Percentiles rank a stretch among this genome's conserved stretches.
These are phyloP conservation scores for Heterodera filipjevi DNA, from an alignment of 2,888 invertebrate genomes.

Conservation along the genomic window DNA sequence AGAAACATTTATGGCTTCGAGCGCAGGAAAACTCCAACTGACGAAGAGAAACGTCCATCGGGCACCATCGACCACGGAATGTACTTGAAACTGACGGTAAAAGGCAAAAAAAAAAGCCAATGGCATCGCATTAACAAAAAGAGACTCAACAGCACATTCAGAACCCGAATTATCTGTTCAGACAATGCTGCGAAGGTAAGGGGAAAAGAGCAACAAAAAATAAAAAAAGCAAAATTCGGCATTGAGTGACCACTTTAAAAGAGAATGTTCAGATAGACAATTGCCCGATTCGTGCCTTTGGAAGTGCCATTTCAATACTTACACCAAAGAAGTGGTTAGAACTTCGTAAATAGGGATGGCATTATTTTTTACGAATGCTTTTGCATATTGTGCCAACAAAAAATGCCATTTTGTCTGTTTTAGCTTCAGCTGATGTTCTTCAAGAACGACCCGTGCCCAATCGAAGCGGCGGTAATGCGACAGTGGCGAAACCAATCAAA, in stretches of 20 bases:
- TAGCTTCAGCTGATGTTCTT: constrained; percentile 64
- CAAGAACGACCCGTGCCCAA: constrained; percentile 60
- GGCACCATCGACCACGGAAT: constrained; percentile 46
- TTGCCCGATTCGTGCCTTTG: constrained; percentile 60
- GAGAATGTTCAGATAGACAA: constrained; percentile 45
- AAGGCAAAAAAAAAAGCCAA: not conserved
- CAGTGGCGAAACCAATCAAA: not conserved
- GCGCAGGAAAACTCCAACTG: constrained; percentile 24
- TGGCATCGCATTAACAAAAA: not conserved
- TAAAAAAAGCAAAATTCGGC: too few species aligned
- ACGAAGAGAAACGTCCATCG: constrained; percentile 20
- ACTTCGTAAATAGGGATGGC: constrained; percentile 12
- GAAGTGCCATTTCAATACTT: constrained; percentile 62
- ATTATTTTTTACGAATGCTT: not conserved
- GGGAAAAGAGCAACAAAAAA: not conserved
- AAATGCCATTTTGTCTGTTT: constrained; percentile 33
- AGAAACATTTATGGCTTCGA: constrained; percentile 45
- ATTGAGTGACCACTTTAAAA: not conserved
- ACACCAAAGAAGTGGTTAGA: constrained; percentile 56
- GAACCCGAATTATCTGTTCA: constrained; percentile 63
- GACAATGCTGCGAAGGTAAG: constrained; percentile 59
- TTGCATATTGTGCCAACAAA: not conserved
- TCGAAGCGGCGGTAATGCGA: constrained; percentile 55
- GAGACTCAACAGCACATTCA: constrained; percentile 28
- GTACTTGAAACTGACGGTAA: constrained; percentile 50